A percentile compares a stretch with the other conserved stretches of the same genome.
Evolutionary conservation across 2,888 invertebrate genomes (phyloP).

Genomic region (Drosophila infuscata): DNA sequence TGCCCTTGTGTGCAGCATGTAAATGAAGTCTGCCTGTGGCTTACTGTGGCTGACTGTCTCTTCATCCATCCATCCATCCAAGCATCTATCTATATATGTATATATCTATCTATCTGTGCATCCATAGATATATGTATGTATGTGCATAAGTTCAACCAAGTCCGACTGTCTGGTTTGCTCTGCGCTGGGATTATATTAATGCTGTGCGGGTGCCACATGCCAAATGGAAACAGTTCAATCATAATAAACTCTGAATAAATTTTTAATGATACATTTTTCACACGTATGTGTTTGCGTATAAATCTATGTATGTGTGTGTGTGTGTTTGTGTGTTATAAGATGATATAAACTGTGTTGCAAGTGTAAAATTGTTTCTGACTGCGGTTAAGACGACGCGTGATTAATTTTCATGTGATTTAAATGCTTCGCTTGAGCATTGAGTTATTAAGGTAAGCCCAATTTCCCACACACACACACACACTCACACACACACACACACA

Average conservation of each 20-base stretch:
- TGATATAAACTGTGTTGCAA: slow-evolving; percentile 38
- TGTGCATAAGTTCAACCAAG: slow-evolving; percentile 23
- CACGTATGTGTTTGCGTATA: slow-evolving; percentile 5
- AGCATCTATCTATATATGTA: neutral
- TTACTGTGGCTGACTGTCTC: slow-evolving; percentile 22
- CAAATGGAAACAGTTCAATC: slow-evolving; percentile 76
- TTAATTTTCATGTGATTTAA: slow-evolving; percentile 68
- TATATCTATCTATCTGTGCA: slow-evolving; percentile 6
- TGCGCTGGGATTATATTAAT: slow-evolving; percentile 64
- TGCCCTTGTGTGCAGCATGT: slow-evolving; percentile 42
- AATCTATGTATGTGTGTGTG: neutral
- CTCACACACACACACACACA: neutral
- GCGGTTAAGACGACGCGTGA: slow-evolving; percentile 48
- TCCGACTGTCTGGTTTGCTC: slow-evolving; percentile 33
- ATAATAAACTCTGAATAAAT: slow-evolving; percentile 72
- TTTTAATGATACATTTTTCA: slow-evolving; percentile 59
- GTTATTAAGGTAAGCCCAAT: slow-evolving; percentile 55
- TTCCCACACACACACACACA: neutral
- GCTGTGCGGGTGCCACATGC: slow-evolving; percentile 63
- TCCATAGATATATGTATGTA: neutral
- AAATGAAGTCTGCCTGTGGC: slow-evolving; percentile 45
- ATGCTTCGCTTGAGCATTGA: slow-evolving; percentile 55
- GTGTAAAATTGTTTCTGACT: slow-evolving; percentile 54
- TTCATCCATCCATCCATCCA: slow-evolving; percentile 13
- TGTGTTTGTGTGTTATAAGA: slow-evolving; percentile 19